A percentile compares a stretch with the other conserved stretches of the same genome.
phyloP scores from a whole-genome alignment of 2,888 invertebrate species.

The Daptonema setosum region DNA sequence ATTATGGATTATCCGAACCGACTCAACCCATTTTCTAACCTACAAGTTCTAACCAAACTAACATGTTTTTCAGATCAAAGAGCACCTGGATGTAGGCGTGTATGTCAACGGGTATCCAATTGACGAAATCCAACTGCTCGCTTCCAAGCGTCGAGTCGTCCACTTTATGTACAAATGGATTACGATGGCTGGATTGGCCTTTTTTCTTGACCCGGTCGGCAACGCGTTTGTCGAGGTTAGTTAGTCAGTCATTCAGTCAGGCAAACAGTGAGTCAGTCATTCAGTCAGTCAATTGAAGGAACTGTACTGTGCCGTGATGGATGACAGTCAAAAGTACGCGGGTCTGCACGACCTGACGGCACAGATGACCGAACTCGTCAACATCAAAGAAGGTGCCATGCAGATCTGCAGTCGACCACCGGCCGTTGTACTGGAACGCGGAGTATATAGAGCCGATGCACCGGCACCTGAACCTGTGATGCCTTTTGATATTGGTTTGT shows the following conservation, averaged over 20 bases:
- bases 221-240: conserved; percentile 48
- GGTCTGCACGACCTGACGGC: conserved; percentile 48
- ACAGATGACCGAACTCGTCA: conserved; percentile 34
- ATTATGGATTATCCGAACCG: too few species aligned
- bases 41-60: too few species aligned
- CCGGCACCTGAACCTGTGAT: conserved; percentile 21
- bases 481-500: conserved; percentile 18
- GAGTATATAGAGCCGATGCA: conserved; percentile 14
- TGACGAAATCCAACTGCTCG: background rate
- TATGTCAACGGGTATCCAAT: background rate
- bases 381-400: conserved; percentile 15
- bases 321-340: conserved; percentile 40
- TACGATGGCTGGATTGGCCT: conserved; percentile 46
- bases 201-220: conserved; percentile 49
- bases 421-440: conserved; percentile 19
- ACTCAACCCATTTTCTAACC: too few species aligned
- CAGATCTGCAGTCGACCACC: conserved; percentile 16
- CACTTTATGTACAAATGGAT: conserved; percentile 57
- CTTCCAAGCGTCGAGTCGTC: conserved; percentile 45
- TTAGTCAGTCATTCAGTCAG: background rate
- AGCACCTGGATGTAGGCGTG: background rate
- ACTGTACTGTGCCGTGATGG: conserved; percentile 45
- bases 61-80: background rate
- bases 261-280: background rate
- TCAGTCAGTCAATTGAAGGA: conserved; percentile 33